Evolutionary conservation across 2,113 vertebrate species (phyloP).

Genomic region (Neolamprologus modestus): DNA sequence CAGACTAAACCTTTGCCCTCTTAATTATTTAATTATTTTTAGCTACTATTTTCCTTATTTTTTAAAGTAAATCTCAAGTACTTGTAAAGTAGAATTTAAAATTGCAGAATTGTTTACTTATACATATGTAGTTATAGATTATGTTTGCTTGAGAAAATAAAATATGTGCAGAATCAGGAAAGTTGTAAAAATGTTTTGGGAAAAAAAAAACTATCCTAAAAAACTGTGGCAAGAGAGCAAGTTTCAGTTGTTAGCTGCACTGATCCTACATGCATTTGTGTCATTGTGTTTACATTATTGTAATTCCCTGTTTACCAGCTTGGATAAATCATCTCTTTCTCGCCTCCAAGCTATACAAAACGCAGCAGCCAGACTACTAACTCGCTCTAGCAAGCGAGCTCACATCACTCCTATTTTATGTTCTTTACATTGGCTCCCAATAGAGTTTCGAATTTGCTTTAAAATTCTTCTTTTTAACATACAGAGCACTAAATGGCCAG

Average conservation of each 20-base stretch:
- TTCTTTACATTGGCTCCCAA: neutral
- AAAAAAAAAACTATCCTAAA: neutral
- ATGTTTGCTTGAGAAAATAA: neutral
- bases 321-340: neutral
- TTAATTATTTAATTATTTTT: neutral
- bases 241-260: neutral
- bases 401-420: neutral
- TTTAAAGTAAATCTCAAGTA: neutral
- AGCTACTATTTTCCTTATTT: neutral
- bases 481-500: no score
- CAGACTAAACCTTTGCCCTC: neutral
- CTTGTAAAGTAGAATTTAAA: neutral
- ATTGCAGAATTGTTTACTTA: neutral
- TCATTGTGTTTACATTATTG: accelerated
- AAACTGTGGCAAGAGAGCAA: neutral
- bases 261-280: neutral
- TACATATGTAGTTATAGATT: neutral
- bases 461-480: accelerated
- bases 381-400: accelerated
- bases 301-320: neutral
- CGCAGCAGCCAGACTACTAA: accelerated
- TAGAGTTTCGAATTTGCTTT: accelerated
- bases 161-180: neutral
- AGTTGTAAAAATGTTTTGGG: neutral
- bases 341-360: accelerated